Percentiles rank a stretch among this genome's conserved stretches.
Conservation (phyloP, 1,140 invertebrate genomes). For the Elymnias hypermnestra region DNA sequence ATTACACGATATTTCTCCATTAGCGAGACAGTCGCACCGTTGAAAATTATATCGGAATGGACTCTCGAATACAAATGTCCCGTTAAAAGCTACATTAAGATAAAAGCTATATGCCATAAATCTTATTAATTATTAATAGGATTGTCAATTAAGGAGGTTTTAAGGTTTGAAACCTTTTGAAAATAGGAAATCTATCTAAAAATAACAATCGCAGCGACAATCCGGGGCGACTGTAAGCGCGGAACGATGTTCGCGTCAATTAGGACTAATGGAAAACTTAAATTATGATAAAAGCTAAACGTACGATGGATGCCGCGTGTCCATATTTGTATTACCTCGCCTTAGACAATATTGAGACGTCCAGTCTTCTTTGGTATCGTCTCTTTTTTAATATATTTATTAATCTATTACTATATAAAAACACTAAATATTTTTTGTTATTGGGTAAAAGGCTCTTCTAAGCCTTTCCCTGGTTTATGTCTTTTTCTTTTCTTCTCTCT, state of each 20-base stretch:
- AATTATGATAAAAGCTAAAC: constrained; percentile 74
- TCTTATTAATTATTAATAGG: constrained; percentile 70
- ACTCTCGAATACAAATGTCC: constrained; percentile 58
- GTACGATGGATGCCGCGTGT: constrained; percentile 55
- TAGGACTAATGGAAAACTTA: constrained; percentile 75
- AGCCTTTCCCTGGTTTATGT: no score
- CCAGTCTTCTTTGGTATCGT: no score
- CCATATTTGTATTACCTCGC: constrained; percentile 30
- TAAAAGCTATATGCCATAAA: constrained; percentile 67
- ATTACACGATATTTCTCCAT: constrained; percentile 65
- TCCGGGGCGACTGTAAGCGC: constrained; percentile 64
- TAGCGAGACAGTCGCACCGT: constrained; percentile 48
- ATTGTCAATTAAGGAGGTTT: constrained; percentile 65
- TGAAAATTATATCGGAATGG: constrained; percentile 62
- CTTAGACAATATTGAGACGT: no score
- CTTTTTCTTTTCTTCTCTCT: no score
- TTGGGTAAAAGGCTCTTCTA: no score
- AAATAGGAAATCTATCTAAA: constrained; percentile 72
- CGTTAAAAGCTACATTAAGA: constrained; percentile 68
- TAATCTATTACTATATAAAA: no score
- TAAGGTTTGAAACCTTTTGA: constrained; percentile 53
- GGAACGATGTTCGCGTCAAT: constrained; percentile 74
- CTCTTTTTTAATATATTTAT: no score
- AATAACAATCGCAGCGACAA: constrained; percentile 63
- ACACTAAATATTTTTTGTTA: no score